These are phyloP conservation scores for Anguilla anguilla DNA, from an alignment of 2,797 vertebrate genomes.

Conservation along the genomic window DNA sequence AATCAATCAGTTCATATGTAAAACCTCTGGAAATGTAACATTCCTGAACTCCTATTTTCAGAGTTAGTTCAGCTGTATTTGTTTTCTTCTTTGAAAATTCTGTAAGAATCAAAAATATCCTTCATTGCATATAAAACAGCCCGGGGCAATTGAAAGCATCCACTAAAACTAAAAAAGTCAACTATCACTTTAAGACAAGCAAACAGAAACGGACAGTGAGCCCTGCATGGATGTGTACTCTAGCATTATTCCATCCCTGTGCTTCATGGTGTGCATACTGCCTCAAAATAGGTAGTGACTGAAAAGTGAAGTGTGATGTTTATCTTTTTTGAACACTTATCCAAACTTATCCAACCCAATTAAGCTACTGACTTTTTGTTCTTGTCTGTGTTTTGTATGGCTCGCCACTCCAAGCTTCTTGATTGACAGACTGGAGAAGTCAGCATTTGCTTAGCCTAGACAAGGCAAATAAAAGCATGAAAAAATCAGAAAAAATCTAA, in stretches of 20 bases:
- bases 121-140: not conserved
- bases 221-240: not conserved
- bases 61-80: too few species aligned
- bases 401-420: conserved; percentile 2
- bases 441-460: conserved; percentile 7
- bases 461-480: not conserved
- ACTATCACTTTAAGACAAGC: not conserved
- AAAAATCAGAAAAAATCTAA: conserved; percentile 2
- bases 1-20: too few species aligned
- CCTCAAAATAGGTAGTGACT: not conserved
- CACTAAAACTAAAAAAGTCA: not conserved
- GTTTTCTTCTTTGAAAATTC: too few species aligned
- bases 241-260: not conserved
- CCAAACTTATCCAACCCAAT: not conserved
- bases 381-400: not conserved
- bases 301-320: not conserved
- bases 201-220: not conserved
- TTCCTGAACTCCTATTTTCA: too few species aligned
- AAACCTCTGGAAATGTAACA: too few species aligned
- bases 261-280: not conserved
- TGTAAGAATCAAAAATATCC: not conserved
- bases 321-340: not conserved
- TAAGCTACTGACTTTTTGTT: not conserved
- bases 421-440: conserved; percentile 34
- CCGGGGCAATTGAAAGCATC: not conserved